A percentile compares a stretch with the other conserved stretches of the same genome.
These are phyloP conservation scores for Monodelphis domestica DNA, from an alignment of 2,797 vertebrate species.

Conservation along the genomic window DNA sequence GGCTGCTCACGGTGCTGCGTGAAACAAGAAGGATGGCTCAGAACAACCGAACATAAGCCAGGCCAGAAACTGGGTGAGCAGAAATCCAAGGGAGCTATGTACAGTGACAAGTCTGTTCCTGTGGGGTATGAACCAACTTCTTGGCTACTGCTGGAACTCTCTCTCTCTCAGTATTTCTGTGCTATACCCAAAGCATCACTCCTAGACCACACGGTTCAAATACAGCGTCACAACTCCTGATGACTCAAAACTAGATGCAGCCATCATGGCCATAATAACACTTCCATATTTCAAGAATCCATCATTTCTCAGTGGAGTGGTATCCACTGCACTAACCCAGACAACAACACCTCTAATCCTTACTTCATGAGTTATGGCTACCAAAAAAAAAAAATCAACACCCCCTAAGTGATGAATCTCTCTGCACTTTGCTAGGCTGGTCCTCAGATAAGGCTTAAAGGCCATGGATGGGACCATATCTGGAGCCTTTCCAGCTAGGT, in stretches of 20 bases:
- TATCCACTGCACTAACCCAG: not conserved
- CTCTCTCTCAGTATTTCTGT: not conserved
- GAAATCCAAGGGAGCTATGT: not conserved
- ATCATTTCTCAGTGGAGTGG: not conserved
- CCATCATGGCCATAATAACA: not conserved
- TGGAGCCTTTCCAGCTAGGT: not conserved
- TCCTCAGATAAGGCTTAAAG: not conserved
- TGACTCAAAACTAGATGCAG: constrained; percentile 16
- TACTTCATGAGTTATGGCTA: not conserved
- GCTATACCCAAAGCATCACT: not conserved
- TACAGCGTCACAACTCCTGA: not conserved
- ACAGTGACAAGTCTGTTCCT: not conserved
- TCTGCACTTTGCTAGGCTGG: not conserved
- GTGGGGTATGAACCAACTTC: not conserved
- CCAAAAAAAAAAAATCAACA: not conserved
- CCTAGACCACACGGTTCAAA: not conserved
- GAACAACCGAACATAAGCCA: not conserved
- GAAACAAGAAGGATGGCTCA: constrained; percentile 21
- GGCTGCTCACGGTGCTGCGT: constrained; percentile 85
- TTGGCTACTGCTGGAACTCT: not conserved
- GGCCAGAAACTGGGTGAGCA: not conserved
- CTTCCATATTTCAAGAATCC: not conserved
- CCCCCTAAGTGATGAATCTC: not conserved
- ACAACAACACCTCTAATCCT: not conserved
- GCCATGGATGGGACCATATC: not conserved